phyloP scores from a whole-genome alignment of 2,888 invertebrate species.

The Achlya flavicornis region DNA sequence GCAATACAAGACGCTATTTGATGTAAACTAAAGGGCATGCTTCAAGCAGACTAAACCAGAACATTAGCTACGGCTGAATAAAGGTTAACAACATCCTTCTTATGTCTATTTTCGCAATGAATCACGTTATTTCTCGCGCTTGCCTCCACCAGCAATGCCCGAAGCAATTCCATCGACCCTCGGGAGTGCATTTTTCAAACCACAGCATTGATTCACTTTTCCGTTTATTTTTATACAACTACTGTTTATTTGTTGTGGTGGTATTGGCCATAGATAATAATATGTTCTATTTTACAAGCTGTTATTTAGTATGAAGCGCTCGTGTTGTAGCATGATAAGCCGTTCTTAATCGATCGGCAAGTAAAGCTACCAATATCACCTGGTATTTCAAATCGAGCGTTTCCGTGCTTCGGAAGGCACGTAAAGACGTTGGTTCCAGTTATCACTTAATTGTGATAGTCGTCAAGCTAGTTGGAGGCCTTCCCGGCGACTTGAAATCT shows the following conservation, averaged over 20 bases:
- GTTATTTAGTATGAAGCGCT: no score
- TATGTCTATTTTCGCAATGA: conserved; percentile 26
- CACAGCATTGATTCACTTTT: conserved; percentile 40
- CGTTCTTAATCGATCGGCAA: no score
- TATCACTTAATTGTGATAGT: no score
- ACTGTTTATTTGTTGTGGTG: conserved; percentile 11
- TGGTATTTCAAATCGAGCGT: no score
- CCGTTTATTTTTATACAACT: conserved; percentile 13
- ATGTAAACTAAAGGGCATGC: background rate
- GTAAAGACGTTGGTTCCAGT: no score
- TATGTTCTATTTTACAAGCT: no score
- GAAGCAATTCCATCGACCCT: conserved; percentile 43
- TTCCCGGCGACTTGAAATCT: no score
- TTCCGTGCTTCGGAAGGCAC: no score
- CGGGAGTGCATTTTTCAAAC: conserved; percentile 41
- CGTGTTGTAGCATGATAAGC: no score
- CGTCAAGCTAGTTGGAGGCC: no score
- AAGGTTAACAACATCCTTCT: conserved; percentile 2
- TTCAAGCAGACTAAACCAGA: background rate
- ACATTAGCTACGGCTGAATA: background rate
- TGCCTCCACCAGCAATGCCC: conserved; percentile 34
- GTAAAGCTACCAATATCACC: no score
- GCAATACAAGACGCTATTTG: no score
- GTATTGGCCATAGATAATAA: background rate
- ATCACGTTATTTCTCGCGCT: conserved; percentile 41